These are phyloP conservation scores for Arvicanthis niloticus DNA, from an alignment of 2,113 vertebrate genomes.

Conservation along the genomic window DNA sequence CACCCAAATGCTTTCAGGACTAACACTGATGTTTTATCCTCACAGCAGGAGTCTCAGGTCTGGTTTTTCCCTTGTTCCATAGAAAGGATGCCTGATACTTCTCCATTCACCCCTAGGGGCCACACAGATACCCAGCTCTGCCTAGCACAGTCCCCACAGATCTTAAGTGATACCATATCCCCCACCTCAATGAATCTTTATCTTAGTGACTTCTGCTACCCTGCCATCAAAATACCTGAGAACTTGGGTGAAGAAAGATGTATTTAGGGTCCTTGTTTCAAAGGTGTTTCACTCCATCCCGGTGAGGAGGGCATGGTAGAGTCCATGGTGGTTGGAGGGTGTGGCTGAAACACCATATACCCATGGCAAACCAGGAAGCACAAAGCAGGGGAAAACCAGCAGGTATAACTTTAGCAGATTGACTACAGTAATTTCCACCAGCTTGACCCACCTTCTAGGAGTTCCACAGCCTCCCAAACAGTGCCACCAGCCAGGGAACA, in stretches of 20 bases:
- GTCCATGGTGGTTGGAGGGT: not conserved
- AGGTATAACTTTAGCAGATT: not conserved
- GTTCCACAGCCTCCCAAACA: not conserved
- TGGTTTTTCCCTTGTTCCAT: not conserved
- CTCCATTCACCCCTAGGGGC: not conserved
- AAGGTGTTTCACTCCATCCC: not conserved
- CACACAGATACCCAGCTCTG: not conserved
- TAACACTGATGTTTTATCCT: not conserved
- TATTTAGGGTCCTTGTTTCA: not conserved
- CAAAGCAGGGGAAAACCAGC: not conserved
- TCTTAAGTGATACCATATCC: not conserved
- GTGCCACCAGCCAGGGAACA: not conserved
- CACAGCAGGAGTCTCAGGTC: not conserved
- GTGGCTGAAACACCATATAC: not conserved
- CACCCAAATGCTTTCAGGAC: not conserved
- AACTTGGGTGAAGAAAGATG: not conserved
- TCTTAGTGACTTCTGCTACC: not conserved
- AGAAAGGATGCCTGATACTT: not conserved
- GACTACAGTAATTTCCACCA: too few species aligned
- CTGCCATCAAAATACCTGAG: not conserved
- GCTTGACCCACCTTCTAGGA: not conserved
- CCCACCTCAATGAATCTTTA: not conserved
- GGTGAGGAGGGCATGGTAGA: not conserved
- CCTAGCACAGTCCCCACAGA: not conserved
- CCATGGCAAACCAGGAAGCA: not conserved